Base-by-base conservation (phyloP, 1,140 invertebrate species). In the Grapholita molesta region DNA sequence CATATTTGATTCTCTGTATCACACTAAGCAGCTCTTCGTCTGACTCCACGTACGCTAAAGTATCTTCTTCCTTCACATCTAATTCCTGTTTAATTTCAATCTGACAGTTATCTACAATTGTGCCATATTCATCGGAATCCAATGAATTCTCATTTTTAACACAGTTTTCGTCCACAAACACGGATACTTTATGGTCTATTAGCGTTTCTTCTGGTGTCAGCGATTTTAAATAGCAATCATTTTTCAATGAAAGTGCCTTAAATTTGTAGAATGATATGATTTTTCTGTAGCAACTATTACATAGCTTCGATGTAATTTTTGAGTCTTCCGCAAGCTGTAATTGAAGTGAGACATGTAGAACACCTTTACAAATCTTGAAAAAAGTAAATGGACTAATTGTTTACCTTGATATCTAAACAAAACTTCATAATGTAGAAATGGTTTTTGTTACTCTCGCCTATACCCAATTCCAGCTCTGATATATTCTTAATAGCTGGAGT, bases 11-110 rank as follows among this genome's bases (percentile, higher is more conserved):
- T 66, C 72, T 77, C 53, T 88, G 84, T 28, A 88, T 83, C 12
- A 84, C 82, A 81, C 85, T 89, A n/a, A 89, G 71, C 1, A 86
- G 64, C 30, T 86, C 82, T 68, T 89, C 76, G 68, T 89, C 85
- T 3, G 85, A 85, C 5, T 81, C 72, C 23, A 64, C 66, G 25
- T 79, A 61, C 1, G 38, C 71, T 3, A 67, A 64, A 35, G 74
- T 68, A 57, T 65, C 64, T 70, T 84, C 75, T 8, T 72, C 71
- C 69, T 78, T 80, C 30, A 80, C 32, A 48, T 61, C 70, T 11
- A 75, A 3, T 21, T 71, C 66, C 23, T 66, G 61, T 57, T 72
- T 70, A 21, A 72, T 65, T 28, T 38, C 55, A 32, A 57, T 57
- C 12, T 0, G 5, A 15, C 12, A 42, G 7, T 42, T n/a, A 8